Evolutionary conservation across 2,797 vertebrate genomes (phyloP).

Genomic region (Tamandua tetradactyla): DNA sequence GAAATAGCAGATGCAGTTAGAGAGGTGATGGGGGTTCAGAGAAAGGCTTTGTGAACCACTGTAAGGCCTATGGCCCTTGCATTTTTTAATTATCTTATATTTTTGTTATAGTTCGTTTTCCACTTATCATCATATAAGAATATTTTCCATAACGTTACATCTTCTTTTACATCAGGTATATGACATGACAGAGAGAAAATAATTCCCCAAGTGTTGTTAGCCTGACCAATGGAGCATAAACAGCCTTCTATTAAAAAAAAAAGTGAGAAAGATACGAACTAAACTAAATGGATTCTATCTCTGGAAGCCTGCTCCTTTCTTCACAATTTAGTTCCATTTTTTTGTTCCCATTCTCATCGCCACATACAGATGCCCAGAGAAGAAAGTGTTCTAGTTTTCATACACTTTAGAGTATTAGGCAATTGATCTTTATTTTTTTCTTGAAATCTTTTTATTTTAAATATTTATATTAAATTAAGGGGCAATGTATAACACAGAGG

Average conservation of each 20-base stretch:
- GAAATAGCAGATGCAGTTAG: neutral
- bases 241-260: neutral
- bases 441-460: neutral
- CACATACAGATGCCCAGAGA: neutral
- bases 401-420: neutral
- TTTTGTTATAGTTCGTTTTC: neutral
- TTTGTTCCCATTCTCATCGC: neutral
- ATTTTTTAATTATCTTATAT: neutral
- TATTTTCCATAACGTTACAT: neutral
- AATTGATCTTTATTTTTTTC: neutral
- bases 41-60: neutral
- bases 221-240: neutral
- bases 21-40: rapidly evolving
- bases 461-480: neutral
- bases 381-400: neutral
- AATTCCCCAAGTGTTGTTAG: neutral
- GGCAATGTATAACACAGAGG: neutral
- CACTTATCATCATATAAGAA: neutral
- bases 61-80: neutral
- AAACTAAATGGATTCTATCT: neutral
- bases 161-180: neutral
- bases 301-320: neutral
- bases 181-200: conserved; percentile 32
- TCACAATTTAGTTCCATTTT: neutral
- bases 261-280: neutral